Percentiles rank a stretch among this genome's conserved stretches.
Conservation (phyloP, 2,888 invertebrate species). For the Lymantria monacha region DNA sequence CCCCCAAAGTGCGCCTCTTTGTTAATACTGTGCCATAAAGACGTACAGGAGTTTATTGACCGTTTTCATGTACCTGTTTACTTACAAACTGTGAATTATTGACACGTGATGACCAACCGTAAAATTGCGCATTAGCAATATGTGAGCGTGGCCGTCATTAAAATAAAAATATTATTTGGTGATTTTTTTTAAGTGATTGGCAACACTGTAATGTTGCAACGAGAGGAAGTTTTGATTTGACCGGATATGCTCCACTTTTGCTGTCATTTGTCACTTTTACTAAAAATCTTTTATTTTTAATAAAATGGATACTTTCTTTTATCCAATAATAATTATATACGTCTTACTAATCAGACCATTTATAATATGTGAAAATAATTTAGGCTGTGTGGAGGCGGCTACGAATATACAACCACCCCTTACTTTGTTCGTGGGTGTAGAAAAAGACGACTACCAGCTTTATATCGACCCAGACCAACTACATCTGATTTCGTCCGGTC, state of each 20-base stretch:
- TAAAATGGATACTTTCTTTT: too few relatives aligned
- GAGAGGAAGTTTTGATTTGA: not conserved
- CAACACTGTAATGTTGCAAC: conserved; percentile 1
- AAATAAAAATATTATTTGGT: not conserved
- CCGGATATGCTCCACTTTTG: not conserved
- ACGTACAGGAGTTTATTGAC: conserved; percentile 34
- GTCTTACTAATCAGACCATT: too few relatives aligned
- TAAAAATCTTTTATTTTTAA: not conserved
- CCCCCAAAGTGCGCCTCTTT: conserved; percentile 42
- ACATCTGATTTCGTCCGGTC: too few relatives aligned
- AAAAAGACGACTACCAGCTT: too few relatives aligned
- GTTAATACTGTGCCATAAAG: conserved; percentile 29
- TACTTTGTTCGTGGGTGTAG: too few relatives aligned
- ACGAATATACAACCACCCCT: too few relatives aligned
- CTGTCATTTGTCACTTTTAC: not conserved
- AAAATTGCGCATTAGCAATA: conserved; percentile 24
- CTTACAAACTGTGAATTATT: conserved; percentile 32
- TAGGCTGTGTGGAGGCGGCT: too few relatives aligned
- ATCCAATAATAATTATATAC: too few relatives aligned
- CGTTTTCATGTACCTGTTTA: conserved; percentile 36
- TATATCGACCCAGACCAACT: too few relatives aligned
- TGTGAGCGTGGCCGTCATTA: conserved; percentile 2
- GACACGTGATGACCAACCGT: conserved; percentile 31
- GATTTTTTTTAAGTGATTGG: not conserved
- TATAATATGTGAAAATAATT: too few relatives aligned